Evolutionary conservation across 2,888 invertebrate species (phyloP), one percentile per base, ranked within the genome.

Genomic region (Pristionchus japonicus): DNA sequence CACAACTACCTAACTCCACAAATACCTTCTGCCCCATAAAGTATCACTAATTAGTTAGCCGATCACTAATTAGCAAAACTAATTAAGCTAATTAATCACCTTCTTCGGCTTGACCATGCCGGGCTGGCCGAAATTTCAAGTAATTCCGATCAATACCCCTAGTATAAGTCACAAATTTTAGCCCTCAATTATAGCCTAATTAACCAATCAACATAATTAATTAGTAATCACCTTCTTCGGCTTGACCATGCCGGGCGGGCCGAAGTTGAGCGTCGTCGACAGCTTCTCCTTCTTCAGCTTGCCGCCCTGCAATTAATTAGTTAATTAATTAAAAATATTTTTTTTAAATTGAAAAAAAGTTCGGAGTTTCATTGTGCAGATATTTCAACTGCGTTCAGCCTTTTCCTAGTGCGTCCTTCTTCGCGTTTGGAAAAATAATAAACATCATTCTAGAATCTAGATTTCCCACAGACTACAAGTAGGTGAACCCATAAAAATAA

Each of bases 221-320:
- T 49, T 6, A 17, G 23, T 52, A 20, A 52, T 43, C 11, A 87
- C 87, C 87, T 87, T 87, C 57, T 87, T 87, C 23, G 87, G 87
- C 31, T 74, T 34, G n/a, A 40, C 70, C 7, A 47, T 57, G n/a
- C 31, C 70, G 64, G 86, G 86, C n/a, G 87, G 77, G 23, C 52
- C 87, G 20, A 87, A 77, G 57, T 87, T 87, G 77, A 87, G 87
- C 43, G 64, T 61, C 2, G 52, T n/a, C 43, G 37, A 47, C 43
- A 88, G 67, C 49, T 61, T 61, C 67, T 88, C 83, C 83, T 88
- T 88, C 83, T 88, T 83, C 67, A 88, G 47, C 40, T 74, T 74
- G 67, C 47, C 34, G 15, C 82, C 88, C 82, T 88, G 37, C 31
- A 87, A 23, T 37, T 34, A 37, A 67, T 88, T 27, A 23, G 31